A percentile compares a stretch with the other conserved stretches of the same genome.
Evolutionary conservation across 2,888 invertebrate genomes (phyloP).

Genomic region (Microdon myrmicae): DNA sequence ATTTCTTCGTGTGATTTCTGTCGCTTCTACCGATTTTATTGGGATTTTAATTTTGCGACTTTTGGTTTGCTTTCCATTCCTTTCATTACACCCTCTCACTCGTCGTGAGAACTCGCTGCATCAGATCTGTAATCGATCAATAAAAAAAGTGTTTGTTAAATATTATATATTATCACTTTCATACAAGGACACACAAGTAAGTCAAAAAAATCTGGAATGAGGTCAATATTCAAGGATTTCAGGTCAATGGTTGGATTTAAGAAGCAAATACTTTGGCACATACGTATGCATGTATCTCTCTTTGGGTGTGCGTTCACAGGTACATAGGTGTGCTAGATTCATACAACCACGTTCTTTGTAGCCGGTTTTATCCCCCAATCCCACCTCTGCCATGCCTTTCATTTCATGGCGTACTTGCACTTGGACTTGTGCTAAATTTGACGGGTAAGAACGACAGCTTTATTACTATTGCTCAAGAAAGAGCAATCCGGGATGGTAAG

Average conservation of each 20-base stretch:
- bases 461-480: too few species aligned
- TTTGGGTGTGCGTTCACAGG: too few species aligned
- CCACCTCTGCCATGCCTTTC: constrained; percentile 5
- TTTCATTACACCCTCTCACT: too few species aligned
- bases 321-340: constrained; percentile 32
- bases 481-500: too few species aligned
- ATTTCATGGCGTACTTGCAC: constrained; percentile 32
- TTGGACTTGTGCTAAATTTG: constrained; percentile 53
- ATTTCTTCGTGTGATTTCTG: constrained; percentile 6
- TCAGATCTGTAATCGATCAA: constrained; percentile 23
- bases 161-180: too few species aligned
- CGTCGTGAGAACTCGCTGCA: constrained; percentile 15
- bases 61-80: constrained; percentile 11
- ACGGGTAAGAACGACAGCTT: constrained; percentile 24
- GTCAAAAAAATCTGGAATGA: constrained; percentile 23
- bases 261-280: constrained; percentile 26
- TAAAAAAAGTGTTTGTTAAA: not conserved
- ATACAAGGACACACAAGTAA: too few species aligned
- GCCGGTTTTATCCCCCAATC: constrained; percentile 3
- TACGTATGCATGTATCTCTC: too few species aligned
- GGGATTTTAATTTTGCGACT: constrained; percentile 2
- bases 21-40: constrained; percentile 21
- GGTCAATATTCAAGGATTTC: constrained; percentile 47
- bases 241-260: constrained; percentile 46
- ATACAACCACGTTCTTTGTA: constrained; percentile 18